These are phyloP conservation scores for Cheilosia vulpina DNA, from an alignment of 2,888 invertebrate genomes.

Conservation along the genomic window DNA sequence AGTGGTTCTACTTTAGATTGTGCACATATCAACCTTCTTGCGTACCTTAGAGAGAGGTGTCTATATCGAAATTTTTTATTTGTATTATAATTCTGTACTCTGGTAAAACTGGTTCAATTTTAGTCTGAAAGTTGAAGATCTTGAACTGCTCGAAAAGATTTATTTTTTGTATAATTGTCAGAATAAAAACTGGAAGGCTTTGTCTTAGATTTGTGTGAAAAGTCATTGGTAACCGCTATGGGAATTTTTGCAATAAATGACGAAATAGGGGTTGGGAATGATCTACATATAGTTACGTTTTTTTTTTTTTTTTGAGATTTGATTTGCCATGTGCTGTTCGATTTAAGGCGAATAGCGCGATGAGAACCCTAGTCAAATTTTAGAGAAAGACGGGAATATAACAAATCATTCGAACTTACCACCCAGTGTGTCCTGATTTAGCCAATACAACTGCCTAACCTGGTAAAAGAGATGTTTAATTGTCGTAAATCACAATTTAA, in stretches of 20 bases:
- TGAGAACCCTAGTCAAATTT: no score
- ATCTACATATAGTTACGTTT: not conserved
- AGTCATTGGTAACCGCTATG: not conserved
- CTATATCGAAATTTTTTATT: slow-evolving; percentile 27
- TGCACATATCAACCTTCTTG: slow-evolving; percentile 57
- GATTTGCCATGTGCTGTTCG: not conserved
- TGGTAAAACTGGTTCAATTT: slow-evolving; percentile 76
- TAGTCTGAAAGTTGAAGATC: slow-evolving; percentile 77
- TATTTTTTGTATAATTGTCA: slow-evolving; percentile 17
- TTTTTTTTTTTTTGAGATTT: not conserved
- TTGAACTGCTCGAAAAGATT: slow-evolving; percentile 76
- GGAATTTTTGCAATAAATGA: slow-evolving; percentile 6
- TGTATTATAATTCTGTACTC: slow-evolving; percentile 58
- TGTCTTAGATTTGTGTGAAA: slow-evolving; percentile 31
- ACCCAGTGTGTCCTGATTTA: no score
- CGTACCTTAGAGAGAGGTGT: slow-evolving; percentile 52
- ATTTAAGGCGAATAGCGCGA: not conserved
- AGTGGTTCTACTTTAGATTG: slow-evolving; percentile 66
- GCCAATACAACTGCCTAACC: no score
- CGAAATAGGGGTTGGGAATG: slow-evolving; percentile 27
- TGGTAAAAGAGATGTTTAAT: no score
- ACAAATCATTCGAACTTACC: no score
- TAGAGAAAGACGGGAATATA: no score
- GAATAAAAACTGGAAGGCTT: slow-evolving; percentile 44
- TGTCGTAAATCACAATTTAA: no score